Conservation (phyloP, 2,113 vertebrate species). For the Columba livia region DNA sequence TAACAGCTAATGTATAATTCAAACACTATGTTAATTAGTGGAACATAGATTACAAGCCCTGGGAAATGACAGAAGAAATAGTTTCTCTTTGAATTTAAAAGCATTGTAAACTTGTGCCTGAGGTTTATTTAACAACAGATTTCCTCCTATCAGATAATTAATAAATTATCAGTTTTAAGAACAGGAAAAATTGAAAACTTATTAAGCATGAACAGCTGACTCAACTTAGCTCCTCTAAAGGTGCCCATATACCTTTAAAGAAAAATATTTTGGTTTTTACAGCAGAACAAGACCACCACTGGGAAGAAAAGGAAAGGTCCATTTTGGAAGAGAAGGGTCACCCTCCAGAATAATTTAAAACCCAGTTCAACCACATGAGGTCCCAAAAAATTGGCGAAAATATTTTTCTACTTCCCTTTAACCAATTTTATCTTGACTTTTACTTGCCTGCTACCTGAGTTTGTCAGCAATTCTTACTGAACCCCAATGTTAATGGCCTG, state of each 20-base stretch:
- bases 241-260: neutral
- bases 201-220: neutral
- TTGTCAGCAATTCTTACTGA: neutral
- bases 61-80: neutral
- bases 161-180: neutral
- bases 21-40: neutral
- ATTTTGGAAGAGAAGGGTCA: neutral
- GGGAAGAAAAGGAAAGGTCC: neutral
- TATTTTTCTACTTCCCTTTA: neutral
- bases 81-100: slow-evolving; percentile 13
- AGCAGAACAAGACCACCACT: neutral
- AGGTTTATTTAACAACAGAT: neutral
- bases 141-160: neutral
- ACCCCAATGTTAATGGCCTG: neutral
- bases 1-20: neutral
- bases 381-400: neutral
- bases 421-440: neutral
- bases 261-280: neutral
- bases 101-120: neutral
- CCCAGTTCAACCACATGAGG: neutral
- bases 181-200: neutral
- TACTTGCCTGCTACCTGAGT: neutral
- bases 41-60: neutral
- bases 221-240: neutral
- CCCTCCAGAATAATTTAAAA: neutral